A percentile compares a stretch with the other conserved stretches of the same genome.
phyloP scores from a whole-genome alignment of 2,797 vertebrate species.

The Dendrocincla tyrannina region DNA sequence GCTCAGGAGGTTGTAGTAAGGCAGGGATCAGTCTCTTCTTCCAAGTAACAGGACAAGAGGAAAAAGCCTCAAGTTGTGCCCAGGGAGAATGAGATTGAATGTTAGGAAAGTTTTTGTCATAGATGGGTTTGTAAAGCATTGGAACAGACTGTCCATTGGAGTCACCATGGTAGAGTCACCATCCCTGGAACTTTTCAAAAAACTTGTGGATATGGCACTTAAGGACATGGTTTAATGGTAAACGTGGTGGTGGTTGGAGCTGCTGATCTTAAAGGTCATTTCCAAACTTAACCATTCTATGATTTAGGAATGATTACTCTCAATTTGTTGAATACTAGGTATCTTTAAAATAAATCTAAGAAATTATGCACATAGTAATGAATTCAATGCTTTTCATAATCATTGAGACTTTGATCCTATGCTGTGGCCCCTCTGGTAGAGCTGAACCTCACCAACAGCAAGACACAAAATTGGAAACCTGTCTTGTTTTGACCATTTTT shows the following conservation, averaged over 20 bases:
- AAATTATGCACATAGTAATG: neutral
- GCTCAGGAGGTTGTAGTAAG: neutral
- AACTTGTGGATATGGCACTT: neutral
- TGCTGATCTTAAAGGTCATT: neutral
- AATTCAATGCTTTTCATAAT: neutral
- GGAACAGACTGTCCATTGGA: neutral
- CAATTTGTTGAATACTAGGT: neutral
- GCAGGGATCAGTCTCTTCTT: neutral
- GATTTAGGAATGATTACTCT: neutral
- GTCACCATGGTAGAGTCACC: neutral
- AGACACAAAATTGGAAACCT: neutral
- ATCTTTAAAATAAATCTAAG: neutral
- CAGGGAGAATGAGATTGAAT: neutral
- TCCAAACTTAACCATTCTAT: neutral
- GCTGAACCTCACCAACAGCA: neutral
- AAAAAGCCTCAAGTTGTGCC: neutral
- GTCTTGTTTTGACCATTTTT: neutral
- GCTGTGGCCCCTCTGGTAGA: neutral
- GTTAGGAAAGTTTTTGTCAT: neutral
- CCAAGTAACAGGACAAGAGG: neutral
- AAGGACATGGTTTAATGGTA: neutral
- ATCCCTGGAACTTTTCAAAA: neutral
- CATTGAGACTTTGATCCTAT: neutral
- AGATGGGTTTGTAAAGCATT: neutral
- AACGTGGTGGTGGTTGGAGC: accelerated